Conservation (phyloP, 30 jellyfish, hydroid and myxozoan genomes). For the Hydractinia echinata region DNA sequence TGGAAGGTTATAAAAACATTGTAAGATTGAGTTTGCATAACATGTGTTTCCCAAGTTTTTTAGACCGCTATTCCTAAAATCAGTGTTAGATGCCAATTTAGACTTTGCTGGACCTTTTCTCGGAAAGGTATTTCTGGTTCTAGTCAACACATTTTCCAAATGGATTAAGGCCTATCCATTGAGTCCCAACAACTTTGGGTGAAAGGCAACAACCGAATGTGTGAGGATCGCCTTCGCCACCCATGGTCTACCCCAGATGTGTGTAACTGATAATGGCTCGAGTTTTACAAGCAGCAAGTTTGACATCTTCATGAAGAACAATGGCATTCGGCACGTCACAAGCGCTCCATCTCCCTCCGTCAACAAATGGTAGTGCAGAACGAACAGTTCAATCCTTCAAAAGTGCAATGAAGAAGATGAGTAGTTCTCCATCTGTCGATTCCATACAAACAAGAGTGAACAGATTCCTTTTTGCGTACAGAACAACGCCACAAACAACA, state of each 20-base stretch:
- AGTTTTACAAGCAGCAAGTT: background rate
- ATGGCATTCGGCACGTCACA: conserved; percentile 12
- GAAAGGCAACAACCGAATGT: background rate
- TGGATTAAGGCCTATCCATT: conserved; percentile 37
- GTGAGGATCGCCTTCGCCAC: conserved; percentile 6
- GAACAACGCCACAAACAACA: conserved; percentile 39
- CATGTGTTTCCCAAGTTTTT: too few relatives aligned
- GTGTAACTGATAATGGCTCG: background rate
- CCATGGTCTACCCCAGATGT: conserved; percentile 23
- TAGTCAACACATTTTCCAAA: conserved; percentile 42
- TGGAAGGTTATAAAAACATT: too few relatives aligned
- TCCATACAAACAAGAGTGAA: background rate
- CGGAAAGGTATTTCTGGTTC: conserved; percentile 27
- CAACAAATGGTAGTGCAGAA: conserved; percentile 24
- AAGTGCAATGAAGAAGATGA: conserved; percentile 17
- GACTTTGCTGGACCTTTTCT: conserved; percentile 35
- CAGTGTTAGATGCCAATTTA: too few relatives aligned
- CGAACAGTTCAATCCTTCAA: conserved; percentile 35
- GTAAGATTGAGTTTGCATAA: too few relatives aligned
- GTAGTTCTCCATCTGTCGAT: background rate
- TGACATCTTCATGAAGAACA: background rate
- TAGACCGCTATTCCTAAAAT: too few relatives aligned
- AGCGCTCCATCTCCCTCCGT: conserved; percentile 28
- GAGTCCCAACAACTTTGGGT: background rate
- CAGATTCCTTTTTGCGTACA: conserved; percentile 2